Conservation (phyloP, 2,113 vertebrate species). For the Nipponia nippon region DNA sequence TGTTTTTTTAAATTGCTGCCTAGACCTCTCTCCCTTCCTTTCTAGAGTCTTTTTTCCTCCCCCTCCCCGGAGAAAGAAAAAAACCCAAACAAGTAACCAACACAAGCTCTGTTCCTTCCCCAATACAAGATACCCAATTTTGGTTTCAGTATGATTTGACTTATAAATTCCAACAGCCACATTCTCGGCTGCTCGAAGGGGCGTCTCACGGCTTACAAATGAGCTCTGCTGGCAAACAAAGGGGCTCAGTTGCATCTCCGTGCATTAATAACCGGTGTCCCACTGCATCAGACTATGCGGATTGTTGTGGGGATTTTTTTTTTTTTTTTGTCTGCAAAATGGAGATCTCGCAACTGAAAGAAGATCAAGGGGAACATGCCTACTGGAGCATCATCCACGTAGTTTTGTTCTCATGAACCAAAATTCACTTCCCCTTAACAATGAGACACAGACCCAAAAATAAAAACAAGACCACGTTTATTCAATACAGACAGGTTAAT, state of each 20-base stretch:
- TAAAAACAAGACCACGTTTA: constrained; percentile 72
- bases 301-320: background rate
- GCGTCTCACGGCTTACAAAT: background rate
- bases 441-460: constrained; percentile 29
- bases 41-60: background rate
- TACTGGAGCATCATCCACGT: background rate
- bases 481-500: constrained; percentile 71
- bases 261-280: constrained; percentile 56
- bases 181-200: background rate
- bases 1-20: background rate
- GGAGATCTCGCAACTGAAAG: constrained; percentile 5
- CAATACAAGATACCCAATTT: background rate
- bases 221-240: constrained; percentile 62
- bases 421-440: constrained; percentile 2
- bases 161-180: constrained; percentile 14
- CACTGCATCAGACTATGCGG: constrained; percentile 44
- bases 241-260: constrained; percentile 49
- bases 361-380: constrained; percentile 2
- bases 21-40: background rate
- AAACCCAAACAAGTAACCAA: background rate
- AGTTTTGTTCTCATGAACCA: background rate
- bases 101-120: background rate
- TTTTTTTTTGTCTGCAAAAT: constrained; percentile 26
- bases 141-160: background rate
- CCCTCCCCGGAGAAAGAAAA: background rate